phyloP scores from a whole-genome alignment of 1,140 invertebrate genomes.

The Pseudoatta argentina region DNA sequence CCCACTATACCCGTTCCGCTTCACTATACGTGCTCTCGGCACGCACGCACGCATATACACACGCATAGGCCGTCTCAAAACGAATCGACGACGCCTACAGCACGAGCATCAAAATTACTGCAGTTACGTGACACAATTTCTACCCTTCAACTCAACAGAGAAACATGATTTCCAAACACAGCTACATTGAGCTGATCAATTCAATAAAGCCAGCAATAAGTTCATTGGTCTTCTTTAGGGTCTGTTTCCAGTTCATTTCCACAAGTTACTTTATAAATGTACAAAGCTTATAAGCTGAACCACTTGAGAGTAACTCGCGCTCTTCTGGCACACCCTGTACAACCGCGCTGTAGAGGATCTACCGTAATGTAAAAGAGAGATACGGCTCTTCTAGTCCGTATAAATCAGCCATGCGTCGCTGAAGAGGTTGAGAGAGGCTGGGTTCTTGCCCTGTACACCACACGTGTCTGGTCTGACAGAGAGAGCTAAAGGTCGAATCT shows the following conservation, averaged over 20 bases:
- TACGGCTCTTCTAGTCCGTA: slow-evolving; percentile 63
- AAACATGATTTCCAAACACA: slow-evolving; percentile 16
- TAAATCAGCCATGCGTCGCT: slow-evolving; percentile 79
- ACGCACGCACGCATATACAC: slow-evolving; percentile 59
- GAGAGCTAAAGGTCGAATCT: slow-evolving; percentile 73
- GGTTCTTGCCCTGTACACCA: slow-evolving; percentile 54
- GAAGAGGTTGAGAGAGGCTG: slow-evolving; percentile 73
- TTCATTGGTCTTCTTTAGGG: not conserved
- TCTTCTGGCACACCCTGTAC: slow-evolving; percentile 37
- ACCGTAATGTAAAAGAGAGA: slow-evolving; percentile 27
- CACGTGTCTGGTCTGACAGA: slow-evolving; percentile 56
- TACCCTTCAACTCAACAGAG: slow-evolving; percentile 7
- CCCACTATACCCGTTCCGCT: slow-evolving; percentile 58
- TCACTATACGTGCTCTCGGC: slow-evolving; percentile 47
- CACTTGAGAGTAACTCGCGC: not conserved
- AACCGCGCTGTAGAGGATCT: not conserved
- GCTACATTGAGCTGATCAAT: not conserved
- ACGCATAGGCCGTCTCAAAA: slow-evolving; percentile 59
- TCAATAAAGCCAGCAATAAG: not conserved
- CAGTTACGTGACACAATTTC: slow-evolving; percentile 48
- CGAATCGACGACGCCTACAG: slow-evolving; percentile 50
- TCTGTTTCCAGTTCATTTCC: not conserved
- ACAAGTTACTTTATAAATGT: not conserved
- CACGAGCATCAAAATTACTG: slow-evolving; percentile 32
- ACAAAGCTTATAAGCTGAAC: not conserved